phyloP scores from a whole-genome alignment of 2,888 invertebrate genomes.

The Plagodis dolabraria region DNA sequence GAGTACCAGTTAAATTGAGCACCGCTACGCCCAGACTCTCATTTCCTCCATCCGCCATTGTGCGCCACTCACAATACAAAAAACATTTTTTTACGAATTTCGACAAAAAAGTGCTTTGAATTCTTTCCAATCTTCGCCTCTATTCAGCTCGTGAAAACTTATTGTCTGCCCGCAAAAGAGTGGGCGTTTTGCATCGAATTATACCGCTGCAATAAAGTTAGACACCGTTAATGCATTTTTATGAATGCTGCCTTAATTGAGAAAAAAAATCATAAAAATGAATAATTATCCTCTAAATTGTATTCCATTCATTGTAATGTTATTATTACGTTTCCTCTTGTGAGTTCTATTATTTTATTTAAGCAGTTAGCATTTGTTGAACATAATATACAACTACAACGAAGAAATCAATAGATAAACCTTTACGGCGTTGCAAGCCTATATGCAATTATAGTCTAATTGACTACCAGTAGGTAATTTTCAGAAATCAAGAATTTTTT shows the following conservation, averaged over 20 bases:
- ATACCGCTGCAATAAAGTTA: slow-evolving; percentile 54
- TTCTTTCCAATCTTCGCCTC: slow-evolving; percentile 82
- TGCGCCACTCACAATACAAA: slow-evolving; percentile 82
- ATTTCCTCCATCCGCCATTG: slow-evolving; percentile 82
- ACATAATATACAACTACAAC: too few species aligned
- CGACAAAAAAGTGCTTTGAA: slow-evolving; percentile 81
- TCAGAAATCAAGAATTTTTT: too few species aligned
- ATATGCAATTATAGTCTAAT: too few species aligned
- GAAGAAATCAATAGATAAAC: too few species aligned
- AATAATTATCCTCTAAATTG: not conserved
- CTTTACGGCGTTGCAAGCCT: too few species aligned
- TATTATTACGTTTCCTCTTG: too few species aligned
- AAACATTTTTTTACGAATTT: slow-evolving; percentile 81
- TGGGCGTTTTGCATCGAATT: slow-evolving; percentile 47
- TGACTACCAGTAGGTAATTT: too few species aligned
- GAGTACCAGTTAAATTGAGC: slow-evolving; percentile 80
- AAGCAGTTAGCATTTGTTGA: too few species aligned
- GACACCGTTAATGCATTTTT: slow-evolving; percentile 16
- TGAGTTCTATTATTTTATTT: too few species aligned
- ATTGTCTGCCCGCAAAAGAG: slow-evolving; percentile 72
- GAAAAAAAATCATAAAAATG: not conserved
- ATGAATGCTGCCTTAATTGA: slow-evolving; percentile 31
- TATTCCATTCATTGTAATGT: too few species aligned
- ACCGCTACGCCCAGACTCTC: slow-evolving; percentile 79
- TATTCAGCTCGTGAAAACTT: slow-evolving; percentile 77